These are phyloP conservation scores for Mesocentrotus franciscanus DNA, from an alignment of 53 echinoderm and acorn worm species.

Conservation along the genomic window DNA sequence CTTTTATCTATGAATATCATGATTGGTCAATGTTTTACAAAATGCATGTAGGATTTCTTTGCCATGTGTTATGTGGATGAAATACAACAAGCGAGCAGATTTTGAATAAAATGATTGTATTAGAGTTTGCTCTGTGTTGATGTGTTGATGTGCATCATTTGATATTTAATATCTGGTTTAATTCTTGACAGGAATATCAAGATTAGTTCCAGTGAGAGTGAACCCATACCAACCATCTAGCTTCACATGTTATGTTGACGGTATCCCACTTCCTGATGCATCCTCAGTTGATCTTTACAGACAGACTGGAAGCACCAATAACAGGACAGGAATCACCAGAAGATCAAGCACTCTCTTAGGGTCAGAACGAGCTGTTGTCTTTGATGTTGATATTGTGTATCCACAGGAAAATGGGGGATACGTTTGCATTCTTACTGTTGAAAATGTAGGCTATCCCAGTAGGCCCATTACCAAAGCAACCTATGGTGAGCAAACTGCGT, in stretches of 20 bases:
- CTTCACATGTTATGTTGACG: conserved; percentile 71
- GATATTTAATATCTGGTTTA: too few relatives aligned
- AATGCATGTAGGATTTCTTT: too few relatives aligned
- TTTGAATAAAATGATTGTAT: too few relatives aligned
- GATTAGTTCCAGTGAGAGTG: conserved; percentile 15
- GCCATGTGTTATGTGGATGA: too few relatives aligned
- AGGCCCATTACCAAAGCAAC: background rate
- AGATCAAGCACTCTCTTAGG: background rate
- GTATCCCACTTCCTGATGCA: background rate
- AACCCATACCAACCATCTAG: conserved; percentile 69
- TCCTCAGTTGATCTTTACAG: conserved; percentile 42
- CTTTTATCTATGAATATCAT: too few relatives aligned
- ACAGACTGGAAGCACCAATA: background rate
- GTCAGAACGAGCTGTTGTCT: background rate
- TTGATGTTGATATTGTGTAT: background rate
- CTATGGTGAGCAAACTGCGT: background rate
- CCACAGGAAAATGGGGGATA: background rate
- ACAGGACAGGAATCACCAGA: background rate
- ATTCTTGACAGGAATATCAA: conserved; percentile 53
- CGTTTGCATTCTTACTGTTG: background rate
- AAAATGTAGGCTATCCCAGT: background rate
- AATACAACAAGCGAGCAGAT: too few relatives aligned
- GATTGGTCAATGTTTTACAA: too few relatives aligned
- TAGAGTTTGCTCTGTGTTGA: too few relatives aligned
- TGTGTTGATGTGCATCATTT: too few relatives aligned